phyloP scores from a whole-genome alignment of 2,797 vertebrate species.

The Luscinia luscinia region DNA sequence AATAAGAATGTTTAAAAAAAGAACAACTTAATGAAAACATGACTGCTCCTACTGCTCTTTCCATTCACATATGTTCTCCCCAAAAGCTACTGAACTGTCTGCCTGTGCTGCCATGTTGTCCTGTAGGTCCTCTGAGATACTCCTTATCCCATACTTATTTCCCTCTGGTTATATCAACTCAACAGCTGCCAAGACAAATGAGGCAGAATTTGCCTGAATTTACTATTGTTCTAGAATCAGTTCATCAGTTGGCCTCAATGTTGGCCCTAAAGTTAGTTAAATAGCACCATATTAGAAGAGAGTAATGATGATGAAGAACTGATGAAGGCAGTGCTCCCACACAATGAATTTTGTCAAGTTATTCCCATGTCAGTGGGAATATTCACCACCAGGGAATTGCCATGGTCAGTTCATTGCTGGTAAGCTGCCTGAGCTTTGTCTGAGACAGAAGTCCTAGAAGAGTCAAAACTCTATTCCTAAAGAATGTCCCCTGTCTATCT shows the following conservation, averaged over 20 bases:
- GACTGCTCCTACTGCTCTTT: not conserved
- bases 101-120: not conserved
- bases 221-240: not conserved
- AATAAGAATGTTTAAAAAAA: not conserved
- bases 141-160: not conserved
- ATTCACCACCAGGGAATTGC: not conserved
- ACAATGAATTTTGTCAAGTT: not conserved
- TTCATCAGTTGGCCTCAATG: not conserved
- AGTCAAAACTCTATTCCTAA: not conserved
- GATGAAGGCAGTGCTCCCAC: not conserved
- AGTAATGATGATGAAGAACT: not conserved
- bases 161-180: not conserved
- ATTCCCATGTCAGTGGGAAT: not conserved
- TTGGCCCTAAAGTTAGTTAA: not conserved
- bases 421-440: not conserved
- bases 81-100: not conserved
- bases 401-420: not conserved
- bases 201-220: not conserved
- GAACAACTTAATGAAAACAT: not conserved
- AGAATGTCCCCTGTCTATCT: not conserved
- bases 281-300: not conserved
- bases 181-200: not conserved
- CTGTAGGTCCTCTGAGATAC: not conserved
- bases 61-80: not conserved
- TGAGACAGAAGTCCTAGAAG: not conserved